Conservation (phyloP, 2,888 invertebrate genomes). For the Protodeltote pygarga region DNA sequence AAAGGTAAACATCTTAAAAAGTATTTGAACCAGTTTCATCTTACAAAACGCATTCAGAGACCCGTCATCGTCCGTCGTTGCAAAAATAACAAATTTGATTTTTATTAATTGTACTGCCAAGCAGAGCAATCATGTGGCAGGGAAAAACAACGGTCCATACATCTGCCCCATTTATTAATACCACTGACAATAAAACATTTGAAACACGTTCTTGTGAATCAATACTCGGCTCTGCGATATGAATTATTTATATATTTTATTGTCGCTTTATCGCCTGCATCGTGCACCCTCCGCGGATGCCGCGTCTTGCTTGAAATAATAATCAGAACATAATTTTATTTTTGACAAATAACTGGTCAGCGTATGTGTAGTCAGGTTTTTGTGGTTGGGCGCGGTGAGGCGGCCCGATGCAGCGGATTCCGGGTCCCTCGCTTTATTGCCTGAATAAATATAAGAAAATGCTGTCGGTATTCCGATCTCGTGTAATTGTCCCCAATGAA, state of each 20-base stretch:
- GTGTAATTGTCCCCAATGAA: constrained; percentile 62
- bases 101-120: constrained; percentile 78
- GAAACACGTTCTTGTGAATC: constrained; percentile 86
- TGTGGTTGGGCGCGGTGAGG: constrained; percentile 55
- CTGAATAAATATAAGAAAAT: constrained; percentile 66
- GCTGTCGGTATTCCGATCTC: constrained; percentile 62
- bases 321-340: constrained; percentile 84
- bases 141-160: constrained; percentile 68
- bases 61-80: constrained; percentile 30
- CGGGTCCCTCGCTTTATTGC: constrained; percentile 54
- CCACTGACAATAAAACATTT: constrained; percentile 81
- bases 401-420: constrained; percentile 55
- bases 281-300: constrained; percentile 56
- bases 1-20: constrained; percentile 10
- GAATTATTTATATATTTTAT: constrained; percentile 86
- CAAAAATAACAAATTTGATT: constrained; percentile 71
- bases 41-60: constrained; percentile 24
- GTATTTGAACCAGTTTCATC: constrained; percentile 1
- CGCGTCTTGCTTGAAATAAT: constrained; percentile 76
- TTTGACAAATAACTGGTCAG: constrained; percentile 84
- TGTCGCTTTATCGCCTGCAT: constrained; percentile 83
- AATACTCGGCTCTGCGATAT: constrained; percentile 75
- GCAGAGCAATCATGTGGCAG: constrained; percentile 62
- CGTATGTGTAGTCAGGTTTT: constrained; percentile 67
- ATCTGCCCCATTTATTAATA: constrained; percentile 85